phyloP scores from a whole-genome alignment of 2,888 invertebrate species.

The Drosophila subsilvestris region DNA sequence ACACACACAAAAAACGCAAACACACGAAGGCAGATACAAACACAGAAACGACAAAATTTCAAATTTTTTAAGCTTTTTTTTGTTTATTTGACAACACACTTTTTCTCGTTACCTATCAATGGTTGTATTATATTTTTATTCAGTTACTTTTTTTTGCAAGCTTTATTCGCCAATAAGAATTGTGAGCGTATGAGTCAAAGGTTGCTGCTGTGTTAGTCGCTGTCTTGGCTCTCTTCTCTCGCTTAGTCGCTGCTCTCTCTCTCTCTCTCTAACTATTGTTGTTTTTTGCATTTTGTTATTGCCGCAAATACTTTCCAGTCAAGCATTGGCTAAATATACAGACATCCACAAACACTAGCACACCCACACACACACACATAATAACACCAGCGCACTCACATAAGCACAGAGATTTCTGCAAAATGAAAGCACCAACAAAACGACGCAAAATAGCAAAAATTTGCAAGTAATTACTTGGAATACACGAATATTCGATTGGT shows the following conservation, averaged over 20 bases:
- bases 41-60: constrained; percentile 59
- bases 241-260: constrained; percentile 30
- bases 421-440: constrained; percentile 71
- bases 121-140: constrained; percentile 45
- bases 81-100: constrained; percentile 67
- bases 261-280: constrained; percentile 55
- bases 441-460: constrained; percentile 48
- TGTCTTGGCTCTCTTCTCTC: constrained; percentile 5
- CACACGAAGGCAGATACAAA: constrained; percentile 1
- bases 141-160: constrained; percentile 48
- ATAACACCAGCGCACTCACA: constrained; percentile 34
- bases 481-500: constrained; percentile 1
- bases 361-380: constrained; percentile 18
- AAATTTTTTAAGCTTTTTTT: constrained; percentile 56
- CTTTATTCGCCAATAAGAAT: constrained; percentile 32
- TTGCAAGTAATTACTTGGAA: constrained; percentile 10
- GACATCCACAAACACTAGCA: constrained; percentile 29
- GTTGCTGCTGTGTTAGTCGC: constrained; percentile 30
- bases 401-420: constrained; percentile 54
- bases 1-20: constrained; percentile 8
- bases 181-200: constrained; percentile 38
- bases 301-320: constrained; percentile 67
- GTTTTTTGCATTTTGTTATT: constrained; percentile 58
- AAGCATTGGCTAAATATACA: constrained; percentile 60
- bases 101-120: constrained; percentile 6